Evolutionary conservation across 2,113 vertebrate genomes (phyloP), one percentile per base, ranked within the genome.

Genomic region (Ovis aries): DNA sequence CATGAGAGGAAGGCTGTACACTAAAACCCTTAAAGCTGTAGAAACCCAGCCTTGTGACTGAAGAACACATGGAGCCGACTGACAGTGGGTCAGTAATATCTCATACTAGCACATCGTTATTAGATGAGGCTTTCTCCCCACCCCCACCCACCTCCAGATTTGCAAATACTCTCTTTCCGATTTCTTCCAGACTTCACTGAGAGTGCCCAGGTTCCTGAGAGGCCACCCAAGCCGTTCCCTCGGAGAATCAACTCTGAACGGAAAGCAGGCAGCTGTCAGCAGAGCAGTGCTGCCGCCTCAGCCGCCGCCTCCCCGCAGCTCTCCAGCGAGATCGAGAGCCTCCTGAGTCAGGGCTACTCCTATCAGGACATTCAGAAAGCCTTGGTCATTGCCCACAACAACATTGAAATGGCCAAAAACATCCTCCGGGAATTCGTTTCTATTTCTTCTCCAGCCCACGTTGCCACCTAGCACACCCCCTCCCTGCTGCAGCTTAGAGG

Each of bases 361-460:
- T 99, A 99, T 98, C 99, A 99, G 99, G 99, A 99, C 99, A 99
- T 99, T 98, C 99, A 99, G 99, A 99, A 99, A 98, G 99, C 99
- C 21, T 99, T 99, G 99, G 98, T 99, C 99, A 99, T 99, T 96
- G 99, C 99, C 98, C 99, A 99, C 98, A 99, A 99, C 99, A 99
- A 99, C 98, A 99, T 99, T 3, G 99, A 99, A 98, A 99, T 99
- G 99, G 99, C 99, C 98, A 99, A 99, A 98, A 99, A 99, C 78
- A 99, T 99, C 95, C 99, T 99, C 29, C 99, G 99, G 10, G 99
- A 99, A 98, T 99, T 99, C 59, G 99, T 99, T 98, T 99, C 99
- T 94, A 98, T 99, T 96, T 99, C 99, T 33, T 99, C 99, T 98
- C 99, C 99, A 0, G 99, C 99, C 2, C 99, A 99, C 2, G 99